These are phyloP conservation scores for Bagarius yarrelli DNA, from an alignment of 2,113 vertebrate genomes.

Conservation along the genomic window DNA sequence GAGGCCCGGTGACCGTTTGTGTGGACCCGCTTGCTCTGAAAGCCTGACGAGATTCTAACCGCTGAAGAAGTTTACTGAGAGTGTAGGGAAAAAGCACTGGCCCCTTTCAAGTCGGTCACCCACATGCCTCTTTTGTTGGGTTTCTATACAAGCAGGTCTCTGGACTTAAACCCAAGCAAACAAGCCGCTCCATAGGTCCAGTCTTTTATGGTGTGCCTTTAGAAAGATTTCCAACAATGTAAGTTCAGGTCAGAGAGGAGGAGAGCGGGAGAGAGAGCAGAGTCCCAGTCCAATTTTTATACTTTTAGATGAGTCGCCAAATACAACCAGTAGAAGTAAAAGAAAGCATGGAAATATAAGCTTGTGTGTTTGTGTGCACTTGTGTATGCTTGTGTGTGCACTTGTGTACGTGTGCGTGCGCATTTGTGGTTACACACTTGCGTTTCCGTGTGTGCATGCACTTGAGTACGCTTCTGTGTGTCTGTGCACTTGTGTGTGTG, in stretches of 20 bases:
- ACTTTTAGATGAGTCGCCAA: neutral
- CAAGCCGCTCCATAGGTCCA: neutral
- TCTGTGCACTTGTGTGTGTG: no score
- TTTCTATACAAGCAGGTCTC: constrained; percentile 14
- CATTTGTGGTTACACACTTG: no score
- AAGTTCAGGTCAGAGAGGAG: neutral
- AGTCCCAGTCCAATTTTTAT: neutral
- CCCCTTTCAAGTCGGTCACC: constrained; percentile 12
- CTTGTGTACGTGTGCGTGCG: neutral
- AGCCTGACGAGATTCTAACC: neutral
- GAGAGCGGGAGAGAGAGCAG: neutral
- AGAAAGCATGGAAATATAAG: neutral
- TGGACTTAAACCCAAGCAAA: constrained; percentile 3
- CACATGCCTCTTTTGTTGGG: constrained; percentile 2
- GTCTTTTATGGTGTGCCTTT: neutral
- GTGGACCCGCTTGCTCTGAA: neutral
- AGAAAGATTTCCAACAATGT: neutral
- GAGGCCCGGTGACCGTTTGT: neutral
- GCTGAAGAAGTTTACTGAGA: constrained; percentile 1
- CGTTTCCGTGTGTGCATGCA: neutral
- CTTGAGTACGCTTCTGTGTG: no score
- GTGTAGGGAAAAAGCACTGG: neutral
- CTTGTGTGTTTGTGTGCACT: neutral
- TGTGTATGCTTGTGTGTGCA: neutral
- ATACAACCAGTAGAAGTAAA: neutral